A percentile compares a stretch with the other conserved stretches of the same genome.
phyloP scores from a whole-genome alignment of 2,888 invertebrate species.

The Dasypogon diadema region DNA sequence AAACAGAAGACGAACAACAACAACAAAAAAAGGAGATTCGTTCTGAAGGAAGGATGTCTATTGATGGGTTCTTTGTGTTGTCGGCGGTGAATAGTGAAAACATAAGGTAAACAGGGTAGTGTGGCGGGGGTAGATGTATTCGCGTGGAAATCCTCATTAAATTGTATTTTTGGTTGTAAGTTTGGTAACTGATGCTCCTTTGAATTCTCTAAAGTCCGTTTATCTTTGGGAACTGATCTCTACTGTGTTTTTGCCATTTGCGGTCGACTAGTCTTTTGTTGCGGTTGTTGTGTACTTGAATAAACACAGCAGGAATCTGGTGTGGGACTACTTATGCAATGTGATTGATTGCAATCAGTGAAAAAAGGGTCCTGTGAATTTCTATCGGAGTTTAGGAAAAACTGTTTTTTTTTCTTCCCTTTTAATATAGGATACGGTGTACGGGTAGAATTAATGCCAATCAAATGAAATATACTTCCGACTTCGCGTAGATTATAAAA shows the following conservation, averaged over 20 bases:
- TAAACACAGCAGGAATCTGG: constrained; percentile 37
- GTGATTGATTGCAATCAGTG: constrained; percentile 35
- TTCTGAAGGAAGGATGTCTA: not conserved
- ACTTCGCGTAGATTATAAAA: too few relatives aligned
- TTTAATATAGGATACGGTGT: too few relatives aligned
- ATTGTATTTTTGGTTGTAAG: constrained; percentile 14
- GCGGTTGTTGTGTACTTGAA: constrained; percentile 37
- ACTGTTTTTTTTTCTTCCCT: too few relatives aligned
- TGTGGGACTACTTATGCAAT: constrained; percentile 29
- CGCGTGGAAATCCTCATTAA: constrained; percentile 47
- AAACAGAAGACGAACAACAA: not conserved
- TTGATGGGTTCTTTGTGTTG: constrained; percentile 36
- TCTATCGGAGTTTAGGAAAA: too few relatives aligned
- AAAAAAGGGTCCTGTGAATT: not conserved
- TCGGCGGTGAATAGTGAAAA: constrained; percentile 5
- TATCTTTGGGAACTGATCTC: constrained; percentile 37
- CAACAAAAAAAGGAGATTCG: not conserved
- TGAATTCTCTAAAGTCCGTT: constrained; percentile 3
- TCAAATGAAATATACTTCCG: not conserved
- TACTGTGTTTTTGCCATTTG: constrained; percentile 13
- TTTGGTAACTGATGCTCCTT: constrained; percentile 26
- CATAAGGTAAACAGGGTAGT: constrained; percentile 18
- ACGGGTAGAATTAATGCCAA: too few relatives aligned
- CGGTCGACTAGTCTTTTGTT: constrained; percentile 36
- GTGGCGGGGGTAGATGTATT: constrained; percentile 44